A percentile compares a stretch with the other conserved stretches of the same genome.
Conservation (phyloP, 2,888 invertebrate genomes). For the Caenorhabditis afra region DNA sequence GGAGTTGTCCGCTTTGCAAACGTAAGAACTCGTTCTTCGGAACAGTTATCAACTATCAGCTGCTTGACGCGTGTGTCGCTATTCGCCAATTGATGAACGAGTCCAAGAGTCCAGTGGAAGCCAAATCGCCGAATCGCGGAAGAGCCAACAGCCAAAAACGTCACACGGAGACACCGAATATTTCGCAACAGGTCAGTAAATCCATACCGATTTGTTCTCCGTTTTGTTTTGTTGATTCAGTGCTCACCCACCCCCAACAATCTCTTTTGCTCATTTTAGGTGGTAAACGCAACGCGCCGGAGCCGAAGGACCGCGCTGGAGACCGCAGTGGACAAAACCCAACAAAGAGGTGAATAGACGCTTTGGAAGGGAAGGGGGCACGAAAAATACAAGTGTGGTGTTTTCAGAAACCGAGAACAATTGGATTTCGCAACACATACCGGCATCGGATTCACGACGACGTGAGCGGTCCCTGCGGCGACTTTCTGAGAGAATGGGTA, state of each 20-base stretch:
- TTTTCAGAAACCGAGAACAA: slow-evolving; percentile 52
- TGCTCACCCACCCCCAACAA: too few relatives aligned
- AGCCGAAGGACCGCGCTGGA: slow-evolving; percentile 49
- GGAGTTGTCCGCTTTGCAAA: slow-evolving; percentile 58
- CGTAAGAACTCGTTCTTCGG: slow-evolving; percentile 61
- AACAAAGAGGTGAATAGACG: slow-evolving; percentile 44
- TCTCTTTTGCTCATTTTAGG: slow-evolving; percentile 40
- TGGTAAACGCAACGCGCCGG: slow-evolving; percentile 57
- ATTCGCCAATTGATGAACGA: slow-evolving; percentile 47
- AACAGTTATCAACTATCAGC: slow-evolving; percentile 61
- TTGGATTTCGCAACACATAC: slow-evolving; percentile 61
- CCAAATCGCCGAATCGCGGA: slow-evolving; percentile 39
- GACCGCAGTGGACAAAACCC: slow-evolving; percentile 49
- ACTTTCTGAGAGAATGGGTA: slow-evolving; percentile 58
- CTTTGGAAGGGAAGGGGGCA: background rate
- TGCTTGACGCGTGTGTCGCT: slow-evolving; percentile 51
- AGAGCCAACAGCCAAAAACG: slow-evolving; percentile 31
- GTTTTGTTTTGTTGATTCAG: background rate
- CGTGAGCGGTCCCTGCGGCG: slow-evolving; percentile 46
- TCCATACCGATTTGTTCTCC: too few relatives aligned
- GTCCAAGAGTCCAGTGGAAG: slow-evolving; percentile 14
- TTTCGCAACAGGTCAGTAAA: slow-evolving; percentile 54
- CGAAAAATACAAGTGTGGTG: too few relatives aligned
- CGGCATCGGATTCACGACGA: slow-evolving; percentile 37
- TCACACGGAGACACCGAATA: slow-evolving; percentile 48